A percentile compares a stretch with the other conserved stretches of the same genome.
Conservation (phyloP, 53 echinoderm and acorn worm genomes). For the Hippasteria phrygiana region DNA sequence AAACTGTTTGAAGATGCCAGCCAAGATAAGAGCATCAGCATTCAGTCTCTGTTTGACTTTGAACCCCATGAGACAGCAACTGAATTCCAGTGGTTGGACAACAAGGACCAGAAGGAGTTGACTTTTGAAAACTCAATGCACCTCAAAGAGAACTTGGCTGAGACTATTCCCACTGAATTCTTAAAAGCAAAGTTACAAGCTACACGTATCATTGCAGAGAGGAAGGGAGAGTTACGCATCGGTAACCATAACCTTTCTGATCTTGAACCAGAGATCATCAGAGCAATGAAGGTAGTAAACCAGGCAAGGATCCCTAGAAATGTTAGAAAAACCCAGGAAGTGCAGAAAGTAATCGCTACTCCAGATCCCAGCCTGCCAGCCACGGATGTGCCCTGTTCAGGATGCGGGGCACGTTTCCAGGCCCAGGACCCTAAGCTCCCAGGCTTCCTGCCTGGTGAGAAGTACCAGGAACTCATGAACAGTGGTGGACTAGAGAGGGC, state of each 20-base stretch:
- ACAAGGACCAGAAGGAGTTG: slow-evolving; percentile 39
- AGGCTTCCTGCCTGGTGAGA: slow-evolving; percentile 89
- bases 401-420: slow-evolving; percentile 92
- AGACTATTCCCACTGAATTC: background rate
- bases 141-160: background rate
- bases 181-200: slow-evolving; percentile 66
- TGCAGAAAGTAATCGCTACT: slow-evolving; percentile 67
- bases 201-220: slow-evolving; percentile 49
- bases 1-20: slow-evolving; percentile 18
- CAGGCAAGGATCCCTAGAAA: slow-evolving; percentile 36
- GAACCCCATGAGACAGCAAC: slow-evolving; percentile 74
- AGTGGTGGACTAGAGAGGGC: slow-evolving; percentile 61
- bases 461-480: slow-evolving; percentile 73
- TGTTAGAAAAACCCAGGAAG: slow-evolving; percentile 13
- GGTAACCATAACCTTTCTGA: slow-evolving; percentile 53
- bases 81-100: slow-evolving; percentile 37
- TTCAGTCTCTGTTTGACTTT: slow-evolving; percentile 56
- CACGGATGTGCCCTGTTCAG: slow-evolving; percentile 80
- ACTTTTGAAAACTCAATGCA: slow-evolving; percentile 13
- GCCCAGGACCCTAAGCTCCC: slow-evolving; percentile 71
- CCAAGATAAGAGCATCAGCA: background rate
- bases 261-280: slow-evolving; percentile 74
- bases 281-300: slow-evolving; percentile 65
- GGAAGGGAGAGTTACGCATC: slow-evolving; percentile 58
- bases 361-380: slow-evolving; percentile 70